Conservation (phyloP, 2,797 vertebrate genomes). For the Protonibea diacanthus region DNA sequence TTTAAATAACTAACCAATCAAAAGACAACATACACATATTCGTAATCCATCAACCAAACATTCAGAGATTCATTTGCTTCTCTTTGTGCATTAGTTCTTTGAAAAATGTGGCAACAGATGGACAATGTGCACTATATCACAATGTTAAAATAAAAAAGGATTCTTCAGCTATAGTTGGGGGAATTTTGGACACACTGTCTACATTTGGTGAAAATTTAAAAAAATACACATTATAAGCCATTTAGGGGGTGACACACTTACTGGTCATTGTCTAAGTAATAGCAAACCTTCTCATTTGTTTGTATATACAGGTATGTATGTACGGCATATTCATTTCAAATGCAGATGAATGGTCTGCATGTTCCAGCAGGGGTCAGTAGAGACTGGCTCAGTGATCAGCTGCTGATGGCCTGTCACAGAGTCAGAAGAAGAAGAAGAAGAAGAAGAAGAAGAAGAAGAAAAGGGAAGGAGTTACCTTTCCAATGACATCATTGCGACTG, state of each 20-base stretch:
- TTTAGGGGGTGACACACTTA: not conserved
- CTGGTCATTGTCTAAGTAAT: constrained; percentile 3
- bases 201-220: not conserved
- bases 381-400: constrained; percentile 55
- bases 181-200: not conserved
- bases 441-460: constrained; percentile 10
- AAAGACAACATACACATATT: not conserved
- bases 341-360: not conserved
- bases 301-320: too few relatives aligned
- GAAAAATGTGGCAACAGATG: not conserved
- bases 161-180: not conserved
- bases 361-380: constrained; percentile 82
- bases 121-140: not conserved
- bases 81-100: not conserved
- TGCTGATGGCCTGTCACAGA: constrained; percentile 43
- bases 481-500: constrained; percentile 99
- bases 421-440: constrained; percentile 56
- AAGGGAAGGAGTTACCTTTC: constrained; percentile 89
- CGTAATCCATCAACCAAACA: not conserved
- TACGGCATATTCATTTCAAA: not conserved
- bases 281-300: not conserved
- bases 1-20: not conserved
- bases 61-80: not conserved
- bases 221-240: not conserved
- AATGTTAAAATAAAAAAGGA: not conserved